Evolutionary conservation across 2,113 vertebrate genomes (phyloP), one percentile per base, ranked within the genome.

Genomic region (Loxodonta africana): DNA sequence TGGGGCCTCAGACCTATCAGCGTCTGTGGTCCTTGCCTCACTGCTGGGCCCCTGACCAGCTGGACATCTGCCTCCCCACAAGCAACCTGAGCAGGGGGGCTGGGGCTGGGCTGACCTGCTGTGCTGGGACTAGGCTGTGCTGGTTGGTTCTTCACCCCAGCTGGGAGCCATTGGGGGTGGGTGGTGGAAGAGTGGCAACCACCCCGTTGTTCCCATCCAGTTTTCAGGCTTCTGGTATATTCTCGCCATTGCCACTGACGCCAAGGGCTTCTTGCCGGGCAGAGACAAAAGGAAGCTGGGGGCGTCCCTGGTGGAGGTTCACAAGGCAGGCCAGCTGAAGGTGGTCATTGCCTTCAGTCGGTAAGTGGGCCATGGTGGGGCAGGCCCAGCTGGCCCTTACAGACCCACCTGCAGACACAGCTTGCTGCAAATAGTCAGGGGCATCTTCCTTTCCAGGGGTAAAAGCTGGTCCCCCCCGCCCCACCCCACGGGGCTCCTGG

Each of bases 171-270:
- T 11, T 3, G 53, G 30, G 2, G 53, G 15, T 37, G 37, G 37
- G 37, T 37, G 74, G 26, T 10, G 1, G 41, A 63, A n/a, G 37
- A 60, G 23, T 60, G 37, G 60, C 37, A 41, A 0, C 9, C 12
- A 4, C 28, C 65, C 18, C 0, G 0, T 2, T 6, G n/a, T 30
- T 4, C 4, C 23, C 20, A 14, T 0, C 4, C 94, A 98, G 97
- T 97, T 97, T 41, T 96, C 95, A 85, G 97, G 97, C 14, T 97
- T 97, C 92, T 97, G 97, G 96, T 97, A 98, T 62, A 74, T 98
- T 23, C 82, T 97, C 0, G 97, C 96, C 1, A 0, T 90, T 0
- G 97, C 97, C 60, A 97, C 95, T 0, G 53, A 97, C 0, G n/a
- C 76, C 87, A 60, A 0, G 2, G 94, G 92, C 0, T 57, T 96